Conservation (phyloP, 2,113 vertebrate species). For the Macrotus californicus region DNA sequence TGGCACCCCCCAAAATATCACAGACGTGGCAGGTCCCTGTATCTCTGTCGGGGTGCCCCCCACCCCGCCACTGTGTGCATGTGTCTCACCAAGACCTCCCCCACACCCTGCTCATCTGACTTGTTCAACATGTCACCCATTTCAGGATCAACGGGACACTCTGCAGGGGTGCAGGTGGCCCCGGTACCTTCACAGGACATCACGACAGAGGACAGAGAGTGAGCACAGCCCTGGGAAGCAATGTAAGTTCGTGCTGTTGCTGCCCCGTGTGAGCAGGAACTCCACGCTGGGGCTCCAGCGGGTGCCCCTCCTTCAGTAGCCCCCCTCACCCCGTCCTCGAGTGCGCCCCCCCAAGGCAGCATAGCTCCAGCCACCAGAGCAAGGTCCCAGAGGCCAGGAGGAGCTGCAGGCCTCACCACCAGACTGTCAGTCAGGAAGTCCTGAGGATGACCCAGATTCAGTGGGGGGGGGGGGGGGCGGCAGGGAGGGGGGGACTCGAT, state of each 20-base stretch:
- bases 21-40: background rate
- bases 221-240: accelerated
- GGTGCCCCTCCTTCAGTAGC: background rate
- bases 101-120: background rate
- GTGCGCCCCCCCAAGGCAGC: background rate
- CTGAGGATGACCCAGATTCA: accelerated
- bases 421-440: too few relatives aligned
- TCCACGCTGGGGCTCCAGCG: background rate
- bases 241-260: background rate
- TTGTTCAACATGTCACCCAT: background rate
- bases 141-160: background rate
- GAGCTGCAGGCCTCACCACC: background rate
- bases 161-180: too few relatives aligned
- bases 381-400: background rate
- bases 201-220: background rate
- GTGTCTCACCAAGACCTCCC: background rate
- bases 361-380: background rate
- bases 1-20: too few relatives aligned
- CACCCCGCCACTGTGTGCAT: background rate
- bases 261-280: background rate
- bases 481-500: background rate
- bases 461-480: accelerated
- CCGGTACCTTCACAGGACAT: background rate
- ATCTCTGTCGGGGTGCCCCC: background rate
- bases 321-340: too few relatives aligned